Base-by-base conservation (phyloP, 2,888 invertebrate genomes). In the Eumerus sabulonum region DNA sequence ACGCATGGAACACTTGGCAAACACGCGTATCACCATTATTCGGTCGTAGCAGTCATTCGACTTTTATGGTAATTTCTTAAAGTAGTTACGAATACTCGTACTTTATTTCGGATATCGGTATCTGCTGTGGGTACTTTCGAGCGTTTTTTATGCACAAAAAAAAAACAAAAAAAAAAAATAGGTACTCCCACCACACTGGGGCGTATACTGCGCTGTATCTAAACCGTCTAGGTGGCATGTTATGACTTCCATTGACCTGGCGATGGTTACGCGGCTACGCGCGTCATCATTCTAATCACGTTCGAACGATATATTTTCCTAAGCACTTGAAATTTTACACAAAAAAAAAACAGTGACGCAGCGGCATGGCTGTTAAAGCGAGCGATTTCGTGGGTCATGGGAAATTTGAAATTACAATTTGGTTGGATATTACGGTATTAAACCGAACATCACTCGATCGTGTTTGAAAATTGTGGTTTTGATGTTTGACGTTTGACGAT, bases 371-470 rank as follows among this genome's bases (percentile, higher is more conserved):
- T 50, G 12, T 17, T 27, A 42, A 63, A 16, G 44, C 36, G 42
- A 40, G 47, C 54, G 27, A 62, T 48, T 54, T 7, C 27, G 27
- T 27, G 40, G 56, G 38, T 71, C 67, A 73, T 57, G 72, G 62
- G 67, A 73, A 77, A 77, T 73, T 72, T 77, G 42, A 77, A 77
- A 77, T 77, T 77, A 77, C 77, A 73, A 77, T 77, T 77, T 77
- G 40, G 63, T 73, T 76, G 40, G 3, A 40, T n/a, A 27, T 27
- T 27, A 27, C 27, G 27, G 27, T 27, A 27, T 27, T 27, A 27
- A 2, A 4, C 27, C 27, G 7, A 27, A 27, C 27, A 27, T 2
- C 27, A 7, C 7, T 27, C 27, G 7, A 7, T 27, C 27, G 27
- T 27, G 27, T 27, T 27, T 7, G 27, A 27, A 27, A 27, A 27